Evolutionary conservation across 2,797 vertebrate species (phyloP), one percentile per base, ranked within the genome.

Genomic region (Capromys pilorides): DNA sequence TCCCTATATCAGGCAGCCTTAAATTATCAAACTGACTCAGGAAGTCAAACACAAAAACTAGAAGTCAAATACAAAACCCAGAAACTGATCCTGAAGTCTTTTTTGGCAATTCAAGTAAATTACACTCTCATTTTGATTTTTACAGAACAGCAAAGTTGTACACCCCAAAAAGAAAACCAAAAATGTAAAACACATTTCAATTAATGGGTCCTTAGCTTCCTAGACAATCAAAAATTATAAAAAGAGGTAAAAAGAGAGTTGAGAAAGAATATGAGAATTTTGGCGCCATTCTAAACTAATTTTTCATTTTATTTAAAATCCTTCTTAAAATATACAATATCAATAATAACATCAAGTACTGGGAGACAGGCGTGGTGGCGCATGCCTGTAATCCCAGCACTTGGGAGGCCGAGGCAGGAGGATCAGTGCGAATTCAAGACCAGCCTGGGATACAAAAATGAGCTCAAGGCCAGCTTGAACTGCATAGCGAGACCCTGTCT

Each of bases 11-110:
- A 91, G 22, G 79, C 11, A 45, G 83, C 18, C 64, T 71, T 36
- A 95, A 71, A 81, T 57, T 59, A 77, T 78, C 73, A 93, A 89
- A 91, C 61, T 28, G 36, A 88, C 51, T 77, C 36, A 94, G 59
- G 45, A 45, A 45, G 45, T 45, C 45, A 45, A 45, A 45, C 45
- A 45, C 45, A 84, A 51, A 90, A 93, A 90, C 82, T 7, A 93
- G 66, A 81, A 92, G n/a, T 3, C 54, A 87, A 94, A 95, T 16
- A 94, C 66, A 82, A 96, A 84, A 64, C 71, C 71, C 73, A 78
- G 59, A 93, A 85, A 88, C 9, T 86, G 75, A 88, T 39, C 66
- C n/a, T 82, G 54, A 94, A 89, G 64, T 87, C 31, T 77, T n/a
- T 94, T 87, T 95, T 83, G 88, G 62, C 59, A 79, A 67, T 39